Percentiles rank a stretch among this genome's conserved stretches.
Evolutionary conservation across 37 sponge, comb jelly and placozoan genomes (phyloP).

Genomic region (Geodia barretti): DNA sequence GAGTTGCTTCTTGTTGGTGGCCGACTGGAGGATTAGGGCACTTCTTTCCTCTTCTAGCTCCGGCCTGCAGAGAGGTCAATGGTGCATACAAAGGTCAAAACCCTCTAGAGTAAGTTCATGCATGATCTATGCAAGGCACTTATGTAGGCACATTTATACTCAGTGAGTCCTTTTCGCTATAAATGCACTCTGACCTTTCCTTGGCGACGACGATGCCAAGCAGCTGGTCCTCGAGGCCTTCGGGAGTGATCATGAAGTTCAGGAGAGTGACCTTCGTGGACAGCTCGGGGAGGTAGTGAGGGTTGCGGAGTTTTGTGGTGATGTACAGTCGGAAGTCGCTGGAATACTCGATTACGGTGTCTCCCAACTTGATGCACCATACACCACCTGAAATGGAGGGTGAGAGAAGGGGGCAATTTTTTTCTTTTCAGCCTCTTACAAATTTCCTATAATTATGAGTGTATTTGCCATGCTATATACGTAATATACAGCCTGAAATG

Average conservation of each 20-base stretch:
- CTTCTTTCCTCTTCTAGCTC: slow-evolving; percentile 98
- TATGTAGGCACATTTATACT: background rate
- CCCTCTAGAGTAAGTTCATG: background rate
- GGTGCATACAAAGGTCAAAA: background rate
- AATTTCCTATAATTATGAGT: too few relatives aligned
- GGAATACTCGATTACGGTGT: slow-evolving; percentile 95
- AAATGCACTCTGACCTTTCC: slow-evolving; percentile 63
- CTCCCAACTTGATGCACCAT: slow-evolving; percentile 95
- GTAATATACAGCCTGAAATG: too few relatives aligned
- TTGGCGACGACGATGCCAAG: slow-evolving; percentile 98
- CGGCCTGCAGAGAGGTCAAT: slow-evolving; percentile 63
- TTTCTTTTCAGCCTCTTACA: too few relatives aligned
- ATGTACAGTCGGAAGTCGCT: slow-evolving; percentile 95
- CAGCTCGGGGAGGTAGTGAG: slow-evolving; percentile 99
- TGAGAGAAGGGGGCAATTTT: slow-evolving; percentile 8
- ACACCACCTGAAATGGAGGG: slow-evolving; percentile 73
- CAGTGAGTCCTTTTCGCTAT: background rate
- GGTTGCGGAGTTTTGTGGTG: slow-evolving; percentile 98
- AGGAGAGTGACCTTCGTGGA: slow-evolving; percentile 94
- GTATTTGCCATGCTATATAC: too few relatives aligned
- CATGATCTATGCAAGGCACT: background rate
- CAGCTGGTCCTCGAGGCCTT: slow-evolving; percentile 98
- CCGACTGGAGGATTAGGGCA: slow-evolving; percentile 93
- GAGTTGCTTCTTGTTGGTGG: slow-evolving; percentile 97
- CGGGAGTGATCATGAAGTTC: slow-evolving; percentile 99